phyloP scores from a whole-genome alignment of 2,888 invertebrate species.

The Dusona sp. region DNA sequence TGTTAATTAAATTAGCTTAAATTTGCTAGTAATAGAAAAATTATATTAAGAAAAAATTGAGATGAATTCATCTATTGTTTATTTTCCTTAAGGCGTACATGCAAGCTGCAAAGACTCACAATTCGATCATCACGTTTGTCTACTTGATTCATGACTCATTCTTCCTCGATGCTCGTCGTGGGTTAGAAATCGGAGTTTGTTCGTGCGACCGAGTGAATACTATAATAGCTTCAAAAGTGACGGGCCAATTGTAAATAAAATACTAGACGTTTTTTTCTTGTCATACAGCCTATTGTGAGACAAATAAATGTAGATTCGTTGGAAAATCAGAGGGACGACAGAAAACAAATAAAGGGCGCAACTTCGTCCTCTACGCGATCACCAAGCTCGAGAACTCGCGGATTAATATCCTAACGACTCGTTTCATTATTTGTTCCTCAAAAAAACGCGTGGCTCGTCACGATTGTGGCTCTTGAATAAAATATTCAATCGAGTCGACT shows the following conservation, averaged over 20 bases:
- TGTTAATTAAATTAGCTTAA: not conserved
- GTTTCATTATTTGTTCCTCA: not conserved
- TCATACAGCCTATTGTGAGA: not conserved
- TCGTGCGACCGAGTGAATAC: not conserved
- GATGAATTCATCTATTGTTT: constrained; percentile 55
- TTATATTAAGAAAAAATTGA: not conserved
- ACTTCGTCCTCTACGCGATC: not conserved
- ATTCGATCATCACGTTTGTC: constrained; percentile 39
- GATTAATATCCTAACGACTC: constrained; percentile 22
- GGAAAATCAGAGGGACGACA: constrained; percentile 15
- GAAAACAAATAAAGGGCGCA: not conserved
- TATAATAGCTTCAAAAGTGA: not conserved
- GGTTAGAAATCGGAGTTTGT: not conserved
- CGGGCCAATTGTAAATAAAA: not conserved
- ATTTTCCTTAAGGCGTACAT: constrained; percentile 54
- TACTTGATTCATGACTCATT: constrained; percentile 20
- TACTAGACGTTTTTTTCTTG: not conserved
- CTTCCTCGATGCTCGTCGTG: not conserved
- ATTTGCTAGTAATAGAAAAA: not conserved
- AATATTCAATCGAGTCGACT: too few relatives aligned
- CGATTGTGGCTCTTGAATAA: too few relatives aligned
- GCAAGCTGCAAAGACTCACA: constrained; percentile 31
- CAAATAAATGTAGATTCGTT: constrained; percentile 42
- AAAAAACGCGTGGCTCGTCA: not conserved
- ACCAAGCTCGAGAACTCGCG: not conserved